Conservation (phyloP, 2,888 invertebrate species). For the Steromphala cineraria region DNA sequence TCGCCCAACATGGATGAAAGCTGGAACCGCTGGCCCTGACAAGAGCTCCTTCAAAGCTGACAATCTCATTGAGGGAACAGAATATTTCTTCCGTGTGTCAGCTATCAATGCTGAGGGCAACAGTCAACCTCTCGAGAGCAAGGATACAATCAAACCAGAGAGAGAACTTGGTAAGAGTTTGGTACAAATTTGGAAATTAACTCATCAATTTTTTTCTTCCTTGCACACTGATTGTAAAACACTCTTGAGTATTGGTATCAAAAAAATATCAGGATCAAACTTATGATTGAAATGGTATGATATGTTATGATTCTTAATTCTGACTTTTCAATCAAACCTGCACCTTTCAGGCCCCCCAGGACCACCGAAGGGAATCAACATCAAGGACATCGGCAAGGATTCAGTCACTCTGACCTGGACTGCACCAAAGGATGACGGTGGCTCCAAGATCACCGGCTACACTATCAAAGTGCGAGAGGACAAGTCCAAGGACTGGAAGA, state of each 20-base stretch:
- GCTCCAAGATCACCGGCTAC: conserved; percentile 67
- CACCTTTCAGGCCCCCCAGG: conserved; percentile 70
- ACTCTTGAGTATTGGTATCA: too few species aligned
- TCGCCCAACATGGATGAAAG: conserved; percentile 85
- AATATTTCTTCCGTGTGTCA: conserved; percentile 90
- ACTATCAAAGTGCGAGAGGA: conserved; percentile 54
- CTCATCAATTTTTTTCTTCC: not conserved
- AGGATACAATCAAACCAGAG: conserved; percentile 57
- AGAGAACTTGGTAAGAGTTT: conserved; percentile 47
- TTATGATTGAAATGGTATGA: too few species aligned
- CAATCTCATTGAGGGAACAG: conserved; percentile 81
- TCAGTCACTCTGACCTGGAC: conserved; percentile 68
- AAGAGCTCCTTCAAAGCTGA: conserved; percentile 40
- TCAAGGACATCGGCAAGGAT: conserved; percentile 62
- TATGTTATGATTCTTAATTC: too few species aligned
- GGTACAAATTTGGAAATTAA: not conserved
- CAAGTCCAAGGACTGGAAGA: conserved; percentile 59
- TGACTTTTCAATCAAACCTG: not conserved
- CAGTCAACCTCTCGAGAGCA: conserved; percentile 86
- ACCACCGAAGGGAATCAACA: conserved; percentile 60
- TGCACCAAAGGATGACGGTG: conserved; percentile 67
- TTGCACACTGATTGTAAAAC: not conserved
- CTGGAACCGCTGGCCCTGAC: conserved; percentile 77
- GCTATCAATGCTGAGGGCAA: conserved; percentile 94
- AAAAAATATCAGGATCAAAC: too few species aligned